Conservation (phyloP, 1,140 invertebrate genomes). For the Brachionus rotundiformis region DNA sequence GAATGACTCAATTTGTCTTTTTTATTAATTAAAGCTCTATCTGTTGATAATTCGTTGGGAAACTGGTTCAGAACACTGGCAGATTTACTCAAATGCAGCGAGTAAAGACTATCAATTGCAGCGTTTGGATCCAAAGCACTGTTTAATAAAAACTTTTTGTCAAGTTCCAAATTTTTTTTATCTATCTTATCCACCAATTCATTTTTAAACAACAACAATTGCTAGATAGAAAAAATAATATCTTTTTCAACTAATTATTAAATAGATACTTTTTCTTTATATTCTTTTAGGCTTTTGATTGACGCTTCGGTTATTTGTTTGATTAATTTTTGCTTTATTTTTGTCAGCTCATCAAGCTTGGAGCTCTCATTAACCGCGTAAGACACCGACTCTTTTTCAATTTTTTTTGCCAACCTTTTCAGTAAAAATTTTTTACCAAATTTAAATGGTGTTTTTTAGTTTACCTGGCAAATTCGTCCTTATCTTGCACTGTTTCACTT, state of each 20-base stretch:
- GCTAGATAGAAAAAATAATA: background rate
- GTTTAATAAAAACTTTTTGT: slow-evolving; percentile 13
- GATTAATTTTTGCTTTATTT: slow-evolving; percentile 28
- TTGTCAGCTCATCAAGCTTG: slow-evolving; percentile 1
- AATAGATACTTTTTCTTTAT: slow-evolving; percentile 39
- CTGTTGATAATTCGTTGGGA: background rate
- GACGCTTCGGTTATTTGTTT: background rate
- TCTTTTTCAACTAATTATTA: background rate
- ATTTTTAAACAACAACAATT: background rate
- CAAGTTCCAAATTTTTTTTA: slow-evolving; percentile 2
- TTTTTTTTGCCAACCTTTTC: background rate
- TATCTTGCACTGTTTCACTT: background rate
- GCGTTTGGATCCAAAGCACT: background rate
- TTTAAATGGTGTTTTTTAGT: too few relatives aligned
- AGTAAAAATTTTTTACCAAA: background rate
- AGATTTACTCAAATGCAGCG: slow-evolving; percentile 18
- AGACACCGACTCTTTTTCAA: slow-evolving; percentile 44
- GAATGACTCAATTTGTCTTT: background rate
- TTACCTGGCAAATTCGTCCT: slow-evolving; percentile 47
- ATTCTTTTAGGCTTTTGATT: background rate
- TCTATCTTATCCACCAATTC: background rate
- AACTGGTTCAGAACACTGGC: background rate
- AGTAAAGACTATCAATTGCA: background rate
- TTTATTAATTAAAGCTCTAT: background rate
- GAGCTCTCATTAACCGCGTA: slow-evolving; percentile 41